These are phyloP conservation scores for Porites cylindrica DNA, from an alignment of 92 coral and sea anemone species.

Conservation along the genomic window DNA sequence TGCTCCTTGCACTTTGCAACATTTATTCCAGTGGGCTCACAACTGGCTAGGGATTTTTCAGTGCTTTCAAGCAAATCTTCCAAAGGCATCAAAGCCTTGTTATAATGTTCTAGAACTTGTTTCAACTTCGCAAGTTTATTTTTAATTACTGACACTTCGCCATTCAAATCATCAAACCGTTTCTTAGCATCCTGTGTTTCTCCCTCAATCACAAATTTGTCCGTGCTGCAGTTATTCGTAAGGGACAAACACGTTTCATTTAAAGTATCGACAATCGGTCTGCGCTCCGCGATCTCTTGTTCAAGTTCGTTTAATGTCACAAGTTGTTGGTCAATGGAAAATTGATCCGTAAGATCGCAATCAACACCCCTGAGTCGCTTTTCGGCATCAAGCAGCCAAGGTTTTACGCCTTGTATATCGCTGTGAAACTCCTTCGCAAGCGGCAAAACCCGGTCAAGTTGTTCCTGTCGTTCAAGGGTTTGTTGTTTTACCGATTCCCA, in stretches of 20 bases:
- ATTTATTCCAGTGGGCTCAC: conserved; percentile 89
- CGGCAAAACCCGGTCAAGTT: conserved; percentile 88
- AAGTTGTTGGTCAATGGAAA: conserved; percentile 82
- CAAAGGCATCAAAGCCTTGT: conserved; percentile 75
- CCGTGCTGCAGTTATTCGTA: conserved; percentile 87
- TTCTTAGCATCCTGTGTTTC: conserved; percentile 87
- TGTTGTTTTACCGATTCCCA: conserved; percentile 84
- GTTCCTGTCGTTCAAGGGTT: conserved; percentile 86
- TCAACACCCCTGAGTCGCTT: conserved; percentile 72
- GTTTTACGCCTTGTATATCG: conserved; percentile 81
- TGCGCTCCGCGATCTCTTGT: conserved; percentile 82
- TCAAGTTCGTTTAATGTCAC: conserved; percentile 69
- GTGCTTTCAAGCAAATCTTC: conserved; percentile 81
- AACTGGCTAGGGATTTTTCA: conserved; percentile 72
- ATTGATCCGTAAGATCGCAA: conserved; percentile 81
- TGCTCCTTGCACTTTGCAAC: conserved; percentile 76
- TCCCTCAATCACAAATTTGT: conserved; percentile 92
- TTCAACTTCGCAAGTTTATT: conserved; percentile 70
- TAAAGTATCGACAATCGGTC: conserved; percentile 68
- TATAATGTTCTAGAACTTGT: conserved; percentile 79
- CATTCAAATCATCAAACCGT: conserved; percentile 79
- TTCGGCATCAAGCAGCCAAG: conserved; percentile 91
- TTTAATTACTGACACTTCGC: conserved; percentile 62
- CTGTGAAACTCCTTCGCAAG: conserved; percentile 88
- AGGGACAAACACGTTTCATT: conserved; percentile 82